Evolutionary conservation across 2,113 vertebrate genomes (phyloP), one percentile per base, ranked within the genome.

Genomic region (Eolophus roseicapilla): DNA sequence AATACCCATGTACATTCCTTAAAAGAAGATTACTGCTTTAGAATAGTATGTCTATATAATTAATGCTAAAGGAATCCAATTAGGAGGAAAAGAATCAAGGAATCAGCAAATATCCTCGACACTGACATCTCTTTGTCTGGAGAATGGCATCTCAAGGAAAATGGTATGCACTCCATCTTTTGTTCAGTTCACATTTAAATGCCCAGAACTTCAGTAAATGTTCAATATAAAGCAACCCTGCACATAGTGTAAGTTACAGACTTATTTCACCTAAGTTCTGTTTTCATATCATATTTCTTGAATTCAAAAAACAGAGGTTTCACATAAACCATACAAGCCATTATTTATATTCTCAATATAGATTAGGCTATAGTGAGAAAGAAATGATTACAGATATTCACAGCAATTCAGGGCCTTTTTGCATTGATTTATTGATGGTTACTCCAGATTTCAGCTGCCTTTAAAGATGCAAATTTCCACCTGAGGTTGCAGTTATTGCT

Each of bases 391-490:
- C 33, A 88, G 64, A 57, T 90, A 93, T 55, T 65, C 71, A 47
- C 13, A 75, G 73, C 44, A 92, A 76, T 92, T 91, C 68, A 86
- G 69, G n/a, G 47, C 29, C 11, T 35, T 82, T 90, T 90, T 57
- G 39, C 19, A 82, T 73, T 86, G 86, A 95, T 95, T 92, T 96
- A 94, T 91, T 91, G 69, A 87, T 50, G 53, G 44, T 60, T 82
- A 62, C 70, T 84, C 44, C 57, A 93, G 69, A 84, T 71, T 88
- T 78, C 86, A 88, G 31, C 76, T 69, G 31, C 31, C 76, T 18
- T 84, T 79, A 68, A 86, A 73, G 65, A 94, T 74, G 65, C 65
- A 94, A 53, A 96, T 95, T 93, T 95, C 63, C 77, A 88, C 62
- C 73, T 62, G 47, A 87, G 31, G 52, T 33, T 79, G 65, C 39